Base-by-base conservation (phyloP, 1,140 invertebrate species). In the Apis florea region DNA sequence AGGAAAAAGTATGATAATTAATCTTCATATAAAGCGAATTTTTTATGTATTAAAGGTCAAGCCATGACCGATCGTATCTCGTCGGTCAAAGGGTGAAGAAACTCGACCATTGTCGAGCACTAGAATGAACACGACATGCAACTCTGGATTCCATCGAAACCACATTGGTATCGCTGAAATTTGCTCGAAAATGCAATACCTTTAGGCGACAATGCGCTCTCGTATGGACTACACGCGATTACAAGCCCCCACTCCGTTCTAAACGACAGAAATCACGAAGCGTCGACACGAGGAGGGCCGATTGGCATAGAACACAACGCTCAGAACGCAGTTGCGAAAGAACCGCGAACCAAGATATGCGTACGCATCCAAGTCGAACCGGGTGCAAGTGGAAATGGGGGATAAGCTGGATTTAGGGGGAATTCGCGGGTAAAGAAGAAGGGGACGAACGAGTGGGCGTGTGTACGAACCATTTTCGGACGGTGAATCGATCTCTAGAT, bases 401-500 rank as follows among this genome's bases (percentile, higher is more conserved):
- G 47, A 76, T 59, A 56, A 56, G 19, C 53, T 71, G 26, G 40
- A 24, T 19, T 61, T 13, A 49, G 64, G 69, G 54, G 24, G 67
- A 31, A 31, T 47, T 66, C 24, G n/a, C 12, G 47, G 31, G 47
- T 17, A 53, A 73, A 31, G 70, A 66, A 83, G 51, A 17, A 26
- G 59, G 59, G 56, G 59, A 74, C 74, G n/a, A 51, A 5, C 70
- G 47, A 70, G 51, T 58, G 69, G 79, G 59, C 56, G 69, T 82
- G 79, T 59, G 54, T 40, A 58, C 49, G 49, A 53, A 75, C 80
- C 64, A 78, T 69, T 82, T 82, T 72, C 51, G 56, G 67, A 63
- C 73, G 68, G 40, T 17, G 53, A 67, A 86, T 86, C 85, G 85
- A 86, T 86, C 56, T 49, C 21, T 40, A 53, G 17, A 54, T 63